phyloP scores from a whole-genome alignment of 2,797 vertebrate species.

The Sebastes trivittatus region DNA sequence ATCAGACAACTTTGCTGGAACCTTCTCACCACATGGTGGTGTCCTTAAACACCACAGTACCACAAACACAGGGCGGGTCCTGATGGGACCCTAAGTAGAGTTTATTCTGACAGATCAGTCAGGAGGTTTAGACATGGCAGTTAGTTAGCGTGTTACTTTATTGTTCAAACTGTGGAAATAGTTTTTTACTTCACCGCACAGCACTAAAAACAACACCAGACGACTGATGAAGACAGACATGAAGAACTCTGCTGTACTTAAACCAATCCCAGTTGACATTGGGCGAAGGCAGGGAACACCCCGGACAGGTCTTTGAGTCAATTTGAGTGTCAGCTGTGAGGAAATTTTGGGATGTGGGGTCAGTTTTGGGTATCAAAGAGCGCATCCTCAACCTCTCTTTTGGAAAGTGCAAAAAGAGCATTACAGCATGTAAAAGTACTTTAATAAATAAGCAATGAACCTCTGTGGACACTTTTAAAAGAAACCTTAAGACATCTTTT shows the following conservation, averaged over 20 bases:
- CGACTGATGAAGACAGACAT: background rate
- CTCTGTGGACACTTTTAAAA: too few relatives aligned
- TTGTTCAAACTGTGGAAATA: background rate
- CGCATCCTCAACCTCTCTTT: background rate
- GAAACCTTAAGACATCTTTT: too few relatives aligned
- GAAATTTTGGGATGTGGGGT: background rate
- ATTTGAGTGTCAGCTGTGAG: background rate
- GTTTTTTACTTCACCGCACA: background rate
- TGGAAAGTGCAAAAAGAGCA: background rate
- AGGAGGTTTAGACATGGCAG: background rate
- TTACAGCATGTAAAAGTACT: background rate
- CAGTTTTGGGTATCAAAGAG: background rate
- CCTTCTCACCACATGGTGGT: conserved; percentile 39
- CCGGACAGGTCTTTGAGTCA: background rate
- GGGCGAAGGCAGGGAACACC: too few relatives aligned
- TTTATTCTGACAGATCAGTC: background rate
- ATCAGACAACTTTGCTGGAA: background rate
- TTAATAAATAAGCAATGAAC: background rate
- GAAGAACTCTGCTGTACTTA: background rate
- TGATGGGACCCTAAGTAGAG: background rate
- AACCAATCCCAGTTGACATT: too few relatives aligned
- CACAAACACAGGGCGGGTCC: background rate
- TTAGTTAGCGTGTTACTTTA: background rate
- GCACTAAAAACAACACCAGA: background rate
- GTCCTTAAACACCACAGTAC: background rate